A percentile compares a stretch with the other conserved stretches of the same genome.
Evolutionary conservation across 2,797 vertebrate genomes (phyloP).

Genomic region (Enteromius treurensis): DNA sequence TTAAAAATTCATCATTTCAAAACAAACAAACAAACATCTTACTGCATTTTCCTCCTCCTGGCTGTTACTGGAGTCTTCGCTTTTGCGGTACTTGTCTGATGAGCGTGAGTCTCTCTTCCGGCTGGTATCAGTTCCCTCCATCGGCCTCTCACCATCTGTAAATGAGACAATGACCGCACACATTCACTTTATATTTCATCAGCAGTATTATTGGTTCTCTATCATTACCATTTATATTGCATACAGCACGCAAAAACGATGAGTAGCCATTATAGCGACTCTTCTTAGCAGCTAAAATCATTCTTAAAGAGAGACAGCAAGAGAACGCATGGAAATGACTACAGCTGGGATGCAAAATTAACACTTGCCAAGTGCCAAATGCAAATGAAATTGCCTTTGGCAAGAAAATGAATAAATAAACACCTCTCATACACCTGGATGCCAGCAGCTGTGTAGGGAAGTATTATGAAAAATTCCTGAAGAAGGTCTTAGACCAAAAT

Average conservation of each 20-base stretch:
- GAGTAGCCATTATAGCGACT: neutral
- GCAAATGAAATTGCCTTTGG: slow-evolving; percentile 26
- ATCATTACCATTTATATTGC: slow-evolving; percentile 37
- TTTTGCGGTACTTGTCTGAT: slow-evolving; percentile 71
- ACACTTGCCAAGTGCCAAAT: slow-evolving; percentile 16
- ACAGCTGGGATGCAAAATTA: slow-evolving; percentile 24
- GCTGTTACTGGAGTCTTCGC: slow-evolving; percentile 89
- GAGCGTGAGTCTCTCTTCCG: slow-evolving; percentile 72
- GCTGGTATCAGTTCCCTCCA: slow-evolving; percentile 81
- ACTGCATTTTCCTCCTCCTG: slow-evolving; percentile 86
- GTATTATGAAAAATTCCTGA: slow-evolving; percentile 12
- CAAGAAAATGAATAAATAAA: slow-evolving; percentile 20
- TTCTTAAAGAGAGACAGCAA: neutral
- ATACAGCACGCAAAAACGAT: neutral
- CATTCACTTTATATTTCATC: slow-evolving; percentile 6
- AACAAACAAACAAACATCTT: slow-evolving; percentile 59
- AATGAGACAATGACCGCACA: slow-evolving; percentile 60
- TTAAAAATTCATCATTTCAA: neutral
- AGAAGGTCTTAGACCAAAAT: slow-evolving; percentile 13
- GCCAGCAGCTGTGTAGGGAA: slow-evolving; percentile 5
- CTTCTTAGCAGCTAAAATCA: neutral
- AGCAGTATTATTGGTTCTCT: slow-evolving; percentile 2
- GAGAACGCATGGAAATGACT: neutral
- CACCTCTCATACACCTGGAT: slow-evolving; percentile 9
- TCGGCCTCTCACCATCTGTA: slow-evolving; percentile 87